phyloP scores from a whole-genome alignment of 2,113 vertebrate species.

The Ahaetulla prasina region DNA sequence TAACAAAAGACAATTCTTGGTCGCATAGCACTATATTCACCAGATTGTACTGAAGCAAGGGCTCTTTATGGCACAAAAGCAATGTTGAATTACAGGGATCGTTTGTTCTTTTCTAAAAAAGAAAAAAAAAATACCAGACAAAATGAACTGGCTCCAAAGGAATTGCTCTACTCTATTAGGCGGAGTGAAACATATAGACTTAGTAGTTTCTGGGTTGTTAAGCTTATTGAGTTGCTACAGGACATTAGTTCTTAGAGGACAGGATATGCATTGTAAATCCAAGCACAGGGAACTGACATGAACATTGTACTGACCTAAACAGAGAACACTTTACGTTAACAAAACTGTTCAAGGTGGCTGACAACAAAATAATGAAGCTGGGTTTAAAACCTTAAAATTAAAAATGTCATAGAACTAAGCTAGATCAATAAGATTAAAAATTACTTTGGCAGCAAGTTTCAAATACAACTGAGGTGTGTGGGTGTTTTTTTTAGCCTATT shows the following conservation, averaged over 20 bases:
- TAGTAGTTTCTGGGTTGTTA: neutral
- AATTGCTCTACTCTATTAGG: neutral
- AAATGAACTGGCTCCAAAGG: neutral
- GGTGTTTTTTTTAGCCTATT: neutral
- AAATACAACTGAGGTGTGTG: neutral
- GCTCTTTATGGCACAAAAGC: neutral
- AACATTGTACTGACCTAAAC: slow-evolving; percentile 3
- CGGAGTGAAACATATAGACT: neutral
- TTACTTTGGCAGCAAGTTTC: neutral
- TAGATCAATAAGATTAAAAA: neutral
- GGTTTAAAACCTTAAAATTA: neutral
- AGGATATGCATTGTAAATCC: slow-evolving; percentile 8
- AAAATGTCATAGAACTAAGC: neutral
- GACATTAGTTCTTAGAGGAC: neutral
- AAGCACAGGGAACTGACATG: neutral
- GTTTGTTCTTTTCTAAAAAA: neutral
- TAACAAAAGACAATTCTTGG: neutral
- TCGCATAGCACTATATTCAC: neutral
- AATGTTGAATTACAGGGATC: neutral
- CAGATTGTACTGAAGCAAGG: neutral
- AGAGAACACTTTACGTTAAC: neutral
- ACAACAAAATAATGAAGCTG: neutral
- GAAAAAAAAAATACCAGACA: neutral
- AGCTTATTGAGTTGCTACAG: slow-evolving; percentile 3
- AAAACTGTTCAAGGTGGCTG: neutral